Base-by-base conservation (phyloP, 2,888 invertebrate species). In the Papilio demoleus region DNA sequence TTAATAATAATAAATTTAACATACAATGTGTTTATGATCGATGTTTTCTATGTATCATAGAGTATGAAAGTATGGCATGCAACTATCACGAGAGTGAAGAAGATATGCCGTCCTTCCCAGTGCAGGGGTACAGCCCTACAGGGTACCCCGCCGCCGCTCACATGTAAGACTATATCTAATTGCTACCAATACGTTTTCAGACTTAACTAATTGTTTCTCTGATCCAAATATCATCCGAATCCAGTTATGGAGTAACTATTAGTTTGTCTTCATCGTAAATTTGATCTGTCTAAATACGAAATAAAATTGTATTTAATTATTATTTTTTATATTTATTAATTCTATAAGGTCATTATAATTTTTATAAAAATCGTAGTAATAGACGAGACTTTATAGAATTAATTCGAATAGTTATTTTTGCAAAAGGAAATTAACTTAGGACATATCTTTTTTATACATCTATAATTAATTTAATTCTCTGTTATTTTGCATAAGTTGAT, bases 61-160 rank as follows among this genome's bases (percentile, higher is more conserved):
- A 90, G 65, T 87, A 82, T 73, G 86, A 85, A 72, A 85, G 76
- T 70, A 80, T 81, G 70, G 76, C 80, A 68, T 79, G 86, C 67
- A 86, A 82, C 64, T 81, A 84, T 14, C 92, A 89, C 74, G 94
- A 94, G 75, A 94, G 94, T 72, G 94, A 94, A 71, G 94, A 94
- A 70, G 94, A 94, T 9, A 87, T 95, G 72, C 96, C 96, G n/a
- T 94, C 95, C 4, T 95, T 95, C 80, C 95, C 95, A 31, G 93
- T 94, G 31, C 89, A 91, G 73, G 94, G 94, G 77, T 94, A 94
- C 72, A 91, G 91, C 75, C 91, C 91, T 77, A 85, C 85, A 42
- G 79, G 83, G 67, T 83, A 81, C 70, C 78, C 80, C 19, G 89
- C 92, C 72, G 86, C 94, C 71, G 75, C 76, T 59, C 77, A 75